Evolutionary conservation across 1,140 invertebrate genomes (phyloP), one percentile per base, ranked within the genome.

Genomic region (Cydia fagiglandana): DNA sequence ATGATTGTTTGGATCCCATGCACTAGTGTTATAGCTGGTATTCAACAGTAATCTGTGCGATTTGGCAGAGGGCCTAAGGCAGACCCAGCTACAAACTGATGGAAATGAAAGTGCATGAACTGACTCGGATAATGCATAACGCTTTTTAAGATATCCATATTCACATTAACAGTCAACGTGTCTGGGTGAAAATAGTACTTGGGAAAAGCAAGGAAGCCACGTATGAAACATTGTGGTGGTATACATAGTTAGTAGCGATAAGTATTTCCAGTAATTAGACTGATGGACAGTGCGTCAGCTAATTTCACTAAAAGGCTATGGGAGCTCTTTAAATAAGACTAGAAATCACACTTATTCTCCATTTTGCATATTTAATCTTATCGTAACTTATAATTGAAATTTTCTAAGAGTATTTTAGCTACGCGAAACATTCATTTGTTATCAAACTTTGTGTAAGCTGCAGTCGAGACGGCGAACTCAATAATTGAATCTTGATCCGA

Each of bases 401-500:
- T 61, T 24, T 17, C 56, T 61, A 24, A 61, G 15, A 56, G 56
- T 61, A 20, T 61, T 20, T 61, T 61, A 61, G 53, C 17, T 10
- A 61, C 56, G 20, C 20, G 17, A 61, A 61, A n/a, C 56, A 61
- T 61, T 61, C 56, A 61, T 61, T 61, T 61, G 20, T 61, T 61
- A 12, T 61, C 56, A 61, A 61, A 61, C 17, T 61, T 61, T 61
- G 20, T 1, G 56, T 61, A 61, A 61, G 56, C 56, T 61, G 56
- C 56, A 61, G 56, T 61, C 56, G 20, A 10, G 20, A 61, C 56
- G 56, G 56, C 56, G 34, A 38, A 41, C 30, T 70, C 66, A 70
- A 70, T 70, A 70, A 70, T 70, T 70, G 66, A 70, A 70, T 70
- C 66, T 41, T 70, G 66, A 70, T 38, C 66, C 30, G 30, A n/a